Conservation (phyloP, 2,797 vertebrate genomes). For the Nasua narica region DNA sequence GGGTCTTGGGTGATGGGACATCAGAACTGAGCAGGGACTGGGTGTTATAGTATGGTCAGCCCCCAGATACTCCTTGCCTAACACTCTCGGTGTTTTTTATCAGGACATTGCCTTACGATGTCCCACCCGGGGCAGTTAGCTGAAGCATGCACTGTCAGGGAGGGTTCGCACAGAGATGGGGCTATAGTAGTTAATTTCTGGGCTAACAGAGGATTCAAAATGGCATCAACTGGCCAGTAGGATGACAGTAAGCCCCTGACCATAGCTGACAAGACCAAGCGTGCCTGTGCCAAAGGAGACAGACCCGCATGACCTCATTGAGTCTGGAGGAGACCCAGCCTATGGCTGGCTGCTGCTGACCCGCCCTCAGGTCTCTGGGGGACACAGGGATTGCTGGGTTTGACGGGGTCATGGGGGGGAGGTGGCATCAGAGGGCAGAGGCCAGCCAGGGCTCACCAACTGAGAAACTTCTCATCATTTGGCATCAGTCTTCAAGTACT, state of each 20-base stretch:
- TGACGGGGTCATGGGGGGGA: background rate
- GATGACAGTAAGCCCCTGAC: background rate
- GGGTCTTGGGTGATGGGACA: background rate
- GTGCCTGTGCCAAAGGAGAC: background rate
- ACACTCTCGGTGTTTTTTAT: background rate
- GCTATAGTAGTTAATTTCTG: background rate
- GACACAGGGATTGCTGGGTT: background rate
- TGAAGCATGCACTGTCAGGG: too few relatives aligned
- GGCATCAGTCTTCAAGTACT: background rate
- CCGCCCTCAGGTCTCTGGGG: background rate
- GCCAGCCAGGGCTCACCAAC: background rate
- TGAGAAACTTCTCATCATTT: background rate
- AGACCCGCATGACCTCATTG: background rate
- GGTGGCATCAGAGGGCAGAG: background rate
- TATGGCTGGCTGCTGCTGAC: background rate
- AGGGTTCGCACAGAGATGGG: background rate
- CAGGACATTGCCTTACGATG: background rate
- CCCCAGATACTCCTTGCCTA: background rate
- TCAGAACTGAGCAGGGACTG: background rate
- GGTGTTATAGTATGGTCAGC: too few relatives aligned
- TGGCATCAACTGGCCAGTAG: background rate
- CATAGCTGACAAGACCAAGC: rapidly evolving
- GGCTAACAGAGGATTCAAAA: background rate
- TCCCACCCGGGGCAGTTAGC: background rate
- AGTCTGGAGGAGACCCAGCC: background rate